Conservation (phyloP, 2,888 invertebrate genomes). For the Melieria picta region DNA sequence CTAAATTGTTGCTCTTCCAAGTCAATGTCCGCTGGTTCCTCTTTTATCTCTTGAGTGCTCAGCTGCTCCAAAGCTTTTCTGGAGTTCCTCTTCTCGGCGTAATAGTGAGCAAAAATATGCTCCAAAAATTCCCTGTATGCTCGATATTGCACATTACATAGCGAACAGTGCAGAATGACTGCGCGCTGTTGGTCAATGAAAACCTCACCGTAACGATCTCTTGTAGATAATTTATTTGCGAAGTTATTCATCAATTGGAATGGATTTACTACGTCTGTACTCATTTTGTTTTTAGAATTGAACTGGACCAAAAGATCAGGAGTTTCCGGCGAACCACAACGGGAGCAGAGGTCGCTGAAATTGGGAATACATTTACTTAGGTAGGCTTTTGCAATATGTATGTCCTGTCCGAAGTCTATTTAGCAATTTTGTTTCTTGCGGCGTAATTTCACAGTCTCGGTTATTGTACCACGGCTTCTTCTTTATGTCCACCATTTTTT, state of each 20-base stretch:
- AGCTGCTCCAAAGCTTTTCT: neutral
- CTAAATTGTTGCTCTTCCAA: constrained; percentile 11
- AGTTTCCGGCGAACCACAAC: too few species aligned
- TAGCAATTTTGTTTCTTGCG: too few species aligned
- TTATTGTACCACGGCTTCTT: too few species aligned
- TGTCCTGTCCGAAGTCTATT: too few species aligned
- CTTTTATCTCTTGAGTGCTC: neutral
- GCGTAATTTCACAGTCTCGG: too few species aligned
- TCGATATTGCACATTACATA: constrained; percentile 19
- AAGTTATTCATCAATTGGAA: constrained; percentile 4
- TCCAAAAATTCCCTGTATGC: constrained; percentile 10
- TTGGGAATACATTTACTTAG: too few species aligned
- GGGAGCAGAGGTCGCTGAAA: too few species aligned
- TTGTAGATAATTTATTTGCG: neutral
- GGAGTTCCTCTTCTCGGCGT: neutral
- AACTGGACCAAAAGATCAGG: too few species aligned
- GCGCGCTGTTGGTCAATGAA: constrained; percentile 11
- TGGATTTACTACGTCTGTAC: neutral
- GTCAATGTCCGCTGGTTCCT: neutral
- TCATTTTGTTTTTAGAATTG: too few species aligned
- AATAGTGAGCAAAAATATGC: neutral
- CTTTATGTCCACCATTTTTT: too few species aligned
- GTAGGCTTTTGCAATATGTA: too few species aligned
- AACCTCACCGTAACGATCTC: constrained; percentile 17
- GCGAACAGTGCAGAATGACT: constrained; percentile 21